Evolutionary conservation across 1,140 invertebrate genomes (phyloP), one percentile per base, ranked within the genome.

Genomic region (Temnothorax longispinosus): DNA sequence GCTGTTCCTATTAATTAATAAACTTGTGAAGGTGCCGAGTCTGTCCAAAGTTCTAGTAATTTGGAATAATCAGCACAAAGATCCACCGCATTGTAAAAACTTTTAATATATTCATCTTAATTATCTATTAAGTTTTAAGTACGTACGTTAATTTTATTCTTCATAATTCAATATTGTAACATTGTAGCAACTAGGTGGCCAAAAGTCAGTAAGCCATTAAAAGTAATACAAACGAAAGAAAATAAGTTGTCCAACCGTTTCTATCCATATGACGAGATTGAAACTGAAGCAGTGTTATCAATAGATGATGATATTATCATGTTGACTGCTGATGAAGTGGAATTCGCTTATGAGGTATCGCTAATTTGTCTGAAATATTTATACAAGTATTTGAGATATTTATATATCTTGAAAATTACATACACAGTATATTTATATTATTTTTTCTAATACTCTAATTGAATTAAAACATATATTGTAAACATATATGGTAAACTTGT

Each of bases 161-260:
- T 15, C 4, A 11, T 15, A 50, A 38, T 15, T 56, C 32, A 56
- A 77, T 38, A 35, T 78, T 88, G 0, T 74, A 32, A 74, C 86
- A 10, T 96, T 96, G 38, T 93, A 98, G 97, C 97, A 90, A 97
- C 97, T 38, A 96, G 97, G 44, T 99, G 98, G 97, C 98, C 98
- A 13, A 97, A 98, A 93, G 97, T 98, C 60, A 96, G 96, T 50
- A 99, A 99, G 95, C 98, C 98, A 3, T 93, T 99, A 64, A 99
- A 99, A 96, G 97, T 99, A 58, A 98, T 99, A 74, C 97, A 97
- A 95, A 99, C 99, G 3, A 97, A 97, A 91, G 98, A 98, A 92
- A 99, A 99, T 95, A 98, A 98, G 95, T 95, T 99, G 21, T 99
- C 98, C 3, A 99, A 99, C 94, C 96, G 99, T 86, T 99, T 99